These are phyloP conservation scores for Bathybates hornii DNA, from an alignment of 2,113 vertebrate species.

Conservation along the genomic window DNA sequence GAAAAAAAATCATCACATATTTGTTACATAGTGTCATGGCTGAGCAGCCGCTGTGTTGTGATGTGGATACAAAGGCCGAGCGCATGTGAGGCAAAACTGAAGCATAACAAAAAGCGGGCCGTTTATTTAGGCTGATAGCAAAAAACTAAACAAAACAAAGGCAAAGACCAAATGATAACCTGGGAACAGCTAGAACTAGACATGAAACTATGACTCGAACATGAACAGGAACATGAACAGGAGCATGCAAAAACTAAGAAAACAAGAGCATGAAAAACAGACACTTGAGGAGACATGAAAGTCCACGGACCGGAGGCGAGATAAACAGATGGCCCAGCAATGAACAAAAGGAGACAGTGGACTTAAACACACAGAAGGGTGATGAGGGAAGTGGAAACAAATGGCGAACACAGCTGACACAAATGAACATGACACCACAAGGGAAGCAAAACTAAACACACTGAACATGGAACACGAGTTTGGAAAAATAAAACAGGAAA, in stretches of 20 bases:
- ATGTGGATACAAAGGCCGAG: not conserved
- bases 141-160: not conserved
- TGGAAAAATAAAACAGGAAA: not conserved
- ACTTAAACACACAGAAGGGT: not conserved
- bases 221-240: not conserved
- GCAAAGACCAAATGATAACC: not conserved
- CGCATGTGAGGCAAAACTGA: not conserved
- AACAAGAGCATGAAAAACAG: not conserved
- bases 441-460: not conserved
- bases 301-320: not conserved
- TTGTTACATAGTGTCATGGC: not conserved
- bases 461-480: not conserved
- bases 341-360: not conserved
- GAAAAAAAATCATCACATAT: not conserved
- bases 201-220: not conserved
- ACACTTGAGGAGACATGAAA: not conserved
- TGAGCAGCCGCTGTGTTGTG: not conserved
- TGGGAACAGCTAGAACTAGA: not conserved
- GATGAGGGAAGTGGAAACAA: not conserved
- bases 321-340: not conserved
- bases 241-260: fast-evolving
- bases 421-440: not conserved
- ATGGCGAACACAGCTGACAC: not conserved
- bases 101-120: fast-evolving
- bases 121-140: not conserved